phyloP scores from a whole-genome alignment of 30 jellyfish, hydroid and myxozoan species.

The Aurelia sp. region DNA sequence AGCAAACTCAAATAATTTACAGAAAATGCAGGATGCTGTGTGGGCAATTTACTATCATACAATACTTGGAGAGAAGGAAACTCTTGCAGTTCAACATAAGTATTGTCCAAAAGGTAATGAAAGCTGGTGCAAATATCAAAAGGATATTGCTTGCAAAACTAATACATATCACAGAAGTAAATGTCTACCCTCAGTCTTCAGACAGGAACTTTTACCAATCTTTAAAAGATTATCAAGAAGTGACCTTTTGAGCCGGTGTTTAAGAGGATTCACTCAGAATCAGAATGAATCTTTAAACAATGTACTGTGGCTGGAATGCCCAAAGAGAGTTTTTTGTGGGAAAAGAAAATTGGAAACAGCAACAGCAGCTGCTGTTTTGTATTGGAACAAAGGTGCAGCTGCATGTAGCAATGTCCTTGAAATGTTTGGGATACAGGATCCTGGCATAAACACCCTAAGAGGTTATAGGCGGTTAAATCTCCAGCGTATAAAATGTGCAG shows the following conservation, averaged over 20 bases:
- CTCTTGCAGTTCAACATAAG: neutral
- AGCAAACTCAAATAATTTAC: conserved; percentile 1
- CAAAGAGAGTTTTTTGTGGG: neutral
- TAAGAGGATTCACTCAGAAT: neutral
- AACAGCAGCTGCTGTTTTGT: neutral
- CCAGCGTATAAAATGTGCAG: conserved; percentile 12
- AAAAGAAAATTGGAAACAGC: neutral
- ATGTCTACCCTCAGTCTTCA: neutral
- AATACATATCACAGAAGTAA: neutral
- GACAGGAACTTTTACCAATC: neutral
- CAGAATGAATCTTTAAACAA: neutral
- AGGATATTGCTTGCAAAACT: neutral
- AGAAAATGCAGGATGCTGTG: neutral
- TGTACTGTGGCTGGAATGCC: neutral
- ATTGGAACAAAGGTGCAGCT: neutral
- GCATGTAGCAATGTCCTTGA: neutral
- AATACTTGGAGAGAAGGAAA: neutral
- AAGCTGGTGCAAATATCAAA: too few species aligned
- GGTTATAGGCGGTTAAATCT: conserved; percentile 3
- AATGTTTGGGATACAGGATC: neutral
- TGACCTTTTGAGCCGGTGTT: neutral
- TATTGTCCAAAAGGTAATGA: neutral
- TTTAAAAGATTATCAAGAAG: neutral
- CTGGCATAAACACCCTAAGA: conserved; percentile 2
- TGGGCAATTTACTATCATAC: neutral